These are phyloP conservation scores for Spea bombifrons DNA, from an alignment of 2,113 vertebrate species.

Conservation along the genomic window DNA sequence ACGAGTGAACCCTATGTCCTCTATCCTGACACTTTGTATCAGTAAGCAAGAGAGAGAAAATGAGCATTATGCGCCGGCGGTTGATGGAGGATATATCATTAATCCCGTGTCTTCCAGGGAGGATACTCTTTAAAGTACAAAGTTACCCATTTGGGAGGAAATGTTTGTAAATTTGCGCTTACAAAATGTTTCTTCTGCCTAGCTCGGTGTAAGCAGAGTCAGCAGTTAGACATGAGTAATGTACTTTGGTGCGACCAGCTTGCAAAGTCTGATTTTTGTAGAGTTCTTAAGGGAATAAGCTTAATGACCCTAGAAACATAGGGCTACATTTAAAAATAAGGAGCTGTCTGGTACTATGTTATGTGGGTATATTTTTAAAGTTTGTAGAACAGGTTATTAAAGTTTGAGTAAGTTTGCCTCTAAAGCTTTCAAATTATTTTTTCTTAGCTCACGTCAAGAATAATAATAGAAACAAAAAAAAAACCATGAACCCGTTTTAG, in stretches of 20 bases:
- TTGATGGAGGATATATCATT: constrained; percentile 5
- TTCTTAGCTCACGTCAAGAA: too few relatives aligned
- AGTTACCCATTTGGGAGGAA: constrained; percentile 14
- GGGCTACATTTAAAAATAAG: constrained; percentile 2
- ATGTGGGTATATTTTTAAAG: background rate
- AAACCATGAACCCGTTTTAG: background rate
- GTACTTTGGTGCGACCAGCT: background rate
- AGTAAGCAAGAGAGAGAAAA: background rate
- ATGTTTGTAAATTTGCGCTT: constrained; percentile 29
- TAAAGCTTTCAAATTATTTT: background rate
- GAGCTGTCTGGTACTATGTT: background rate
- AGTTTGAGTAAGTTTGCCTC: background rate
- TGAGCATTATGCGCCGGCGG: background rate
- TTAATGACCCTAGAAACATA: background rate
- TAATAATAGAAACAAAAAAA: too few relatives aligned
- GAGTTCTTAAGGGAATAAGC: constrained; percentile 9
- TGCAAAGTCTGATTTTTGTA: constrained; percentile 8
- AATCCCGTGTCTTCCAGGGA: background rate
- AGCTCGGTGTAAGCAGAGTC: background rate
- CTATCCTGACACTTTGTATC: background rate
- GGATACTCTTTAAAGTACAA: background rate
- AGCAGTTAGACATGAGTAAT: constrained; percentile 33
- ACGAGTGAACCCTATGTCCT: background rate
- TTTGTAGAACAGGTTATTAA: background rate
- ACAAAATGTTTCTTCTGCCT: constrained; percentile 14